Conservation (phyloP, 1,140 invertebrate species). For the Trichoplusia ni region DNA sequence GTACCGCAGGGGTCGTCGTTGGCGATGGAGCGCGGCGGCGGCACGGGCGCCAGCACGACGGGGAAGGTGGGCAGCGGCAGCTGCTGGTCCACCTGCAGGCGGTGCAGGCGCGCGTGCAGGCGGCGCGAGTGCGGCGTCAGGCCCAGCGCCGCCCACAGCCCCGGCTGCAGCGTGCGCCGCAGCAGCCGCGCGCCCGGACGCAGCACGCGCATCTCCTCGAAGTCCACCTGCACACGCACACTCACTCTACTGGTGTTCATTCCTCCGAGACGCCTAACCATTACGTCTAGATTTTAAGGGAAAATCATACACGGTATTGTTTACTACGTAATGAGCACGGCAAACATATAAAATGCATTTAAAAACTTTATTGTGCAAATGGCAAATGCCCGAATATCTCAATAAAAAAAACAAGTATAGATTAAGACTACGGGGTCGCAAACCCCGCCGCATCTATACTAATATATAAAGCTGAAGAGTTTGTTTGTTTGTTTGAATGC, state of each 20-base stretch:
- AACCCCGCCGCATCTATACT: no score
- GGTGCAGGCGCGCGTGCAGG: conserved; percentile 92
- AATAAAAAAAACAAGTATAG: no score
- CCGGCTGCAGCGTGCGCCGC: conserved; percentile 90
- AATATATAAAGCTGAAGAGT: no score
- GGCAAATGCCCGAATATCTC: no score
- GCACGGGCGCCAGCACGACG: conserved; percentile 95
- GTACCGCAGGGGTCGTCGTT: conserved; percentile 82
- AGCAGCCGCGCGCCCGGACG: conserved; percentile 88
- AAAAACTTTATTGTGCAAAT: no score
- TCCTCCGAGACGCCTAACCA: neutral
- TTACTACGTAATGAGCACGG: no score
- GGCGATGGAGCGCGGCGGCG: conserved; percentile 95
- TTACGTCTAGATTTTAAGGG: neutral
- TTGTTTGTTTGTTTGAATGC: no score
- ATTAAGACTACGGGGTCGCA: no score
- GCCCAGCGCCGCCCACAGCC: conserved; percentile 93
- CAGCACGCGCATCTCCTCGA: conserved; percentile 85
- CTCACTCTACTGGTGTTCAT: neutral
- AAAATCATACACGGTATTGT: no score
- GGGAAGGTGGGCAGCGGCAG: conserved; percentile 95
- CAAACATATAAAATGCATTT: no score
- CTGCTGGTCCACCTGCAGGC: conserved; percentile 95
- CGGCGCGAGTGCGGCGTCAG: conserved; percentile 92
- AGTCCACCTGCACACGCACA: conserved; percentile 83